A percentile compares a stretch with the other conserved stretches of the same genome.
Conservation (phyloP, 2,888 invertebrate species). For the Empis livida region DNA sequence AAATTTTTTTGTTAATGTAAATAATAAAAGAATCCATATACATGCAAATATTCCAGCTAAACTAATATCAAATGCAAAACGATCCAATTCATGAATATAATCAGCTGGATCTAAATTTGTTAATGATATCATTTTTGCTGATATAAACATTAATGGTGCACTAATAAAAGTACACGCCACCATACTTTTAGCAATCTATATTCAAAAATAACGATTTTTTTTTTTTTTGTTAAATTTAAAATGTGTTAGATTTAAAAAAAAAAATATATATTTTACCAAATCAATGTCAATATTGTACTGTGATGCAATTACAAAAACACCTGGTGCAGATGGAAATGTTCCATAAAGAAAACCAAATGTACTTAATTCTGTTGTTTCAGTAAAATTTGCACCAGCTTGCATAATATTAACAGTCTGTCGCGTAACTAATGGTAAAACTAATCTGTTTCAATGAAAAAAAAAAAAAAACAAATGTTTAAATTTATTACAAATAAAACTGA, state of each 20-base stretch:
- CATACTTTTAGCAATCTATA: constrained; percentile 81
- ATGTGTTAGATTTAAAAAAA: not conserved
- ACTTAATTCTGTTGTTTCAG: constrained; percentile 68
- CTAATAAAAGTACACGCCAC: constrained; percentile 90
- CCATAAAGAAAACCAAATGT: constrained; percentile 93
- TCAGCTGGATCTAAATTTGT: constrained; percentile 55
- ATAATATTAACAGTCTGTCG: constrained; percentile 72
- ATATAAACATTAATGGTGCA: constrained; percentile 89
- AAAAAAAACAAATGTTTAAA: too few species aligned
- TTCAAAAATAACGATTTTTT: not conserved
- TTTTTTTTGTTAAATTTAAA: too few species aligned
- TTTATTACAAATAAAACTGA: too few species aligned
- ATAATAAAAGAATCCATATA: constrained; percentile 64
- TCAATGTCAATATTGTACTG: constrained; percentile 78
- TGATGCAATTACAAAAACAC: constrained; percentile 88
- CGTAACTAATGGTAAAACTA: constrained; percentile 72
- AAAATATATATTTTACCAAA: constrained; percentile 47
- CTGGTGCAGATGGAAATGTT: constrained; percentile 90
- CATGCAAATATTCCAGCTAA: constrained; percentile 64
- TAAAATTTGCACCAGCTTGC: constrained; percentile 51
- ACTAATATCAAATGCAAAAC: constrained; percentile 73
- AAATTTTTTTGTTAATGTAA: constrained; percentile 60
- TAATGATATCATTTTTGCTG: constrained; percentile 81
- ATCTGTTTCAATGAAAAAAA: too few species aligned
- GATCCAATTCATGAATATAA: constrained; percentile 61